These are phyloP conservation scores for Apis cerana DNA, from an alignment of 1,140 invertebrate genomes.

Conservation along the genomic window DNA sequence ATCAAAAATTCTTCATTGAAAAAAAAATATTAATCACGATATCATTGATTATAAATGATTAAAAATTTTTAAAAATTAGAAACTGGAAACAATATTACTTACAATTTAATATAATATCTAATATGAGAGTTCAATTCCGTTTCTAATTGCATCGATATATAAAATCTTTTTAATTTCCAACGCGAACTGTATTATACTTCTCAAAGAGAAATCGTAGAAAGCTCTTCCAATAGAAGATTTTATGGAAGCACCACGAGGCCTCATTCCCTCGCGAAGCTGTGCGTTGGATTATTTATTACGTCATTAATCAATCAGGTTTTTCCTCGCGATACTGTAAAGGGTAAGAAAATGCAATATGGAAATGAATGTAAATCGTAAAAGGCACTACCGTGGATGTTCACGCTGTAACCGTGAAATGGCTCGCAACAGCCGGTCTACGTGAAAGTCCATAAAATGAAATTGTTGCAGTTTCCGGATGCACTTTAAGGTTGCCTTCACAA, in stretches of 20 bases:
- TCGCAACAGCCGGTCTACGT: constrained; percentile 52
- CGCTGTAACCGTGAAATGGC: constrained; percentile 67
- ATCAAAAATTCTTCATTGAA: too few relatives aligned
- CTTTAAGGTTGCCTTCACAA: constrained; percentile 36
- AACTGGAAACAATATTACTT: too few relatives aligned
- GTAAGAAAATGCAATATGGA: constrained; percentile 66
- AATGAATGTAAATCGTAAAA: constrained; percentile 77
- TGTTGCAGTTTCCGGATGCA: constrained; percentile 66
- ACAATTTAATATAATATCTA: too few relatives aligned
- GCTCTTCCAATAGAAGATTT: constrained; percentile 31
- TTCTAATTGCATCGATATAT: too few relatives aligned
- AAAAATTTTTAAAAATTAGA: too few relatives aligned
- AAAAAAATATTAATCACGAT: too few relatives aligned
- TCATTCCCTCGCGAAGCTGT: constrained; percentile 52
- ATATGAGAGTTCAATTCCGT: too few relatives aligned
- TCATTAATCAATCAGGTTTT: constrained; percentile 71
- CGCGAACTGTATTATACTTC: background rate
- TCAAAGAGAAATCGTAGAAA: constrained; percentile 36
- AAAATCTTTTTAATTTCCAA: background rate
- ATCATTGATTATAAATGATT: too few relatives aligned
- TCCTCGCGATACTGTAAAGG: constrained; percentile 63
- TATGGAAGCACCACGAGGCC: constrained; percentile 60
- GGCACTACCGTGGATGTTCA: constrained; percentile 60
- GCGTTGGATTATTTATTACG: constrained; percentile 67
- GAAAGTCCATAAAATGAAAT: constrained; percentile 73